Percentiles rank a stretch among this genome's conserved stretches.
These are phyloP conservation scores for Epinotia nisella DNA, from an alignment of 2,888 invertebrate genomes.

Conservation along the genomic window DNA sequence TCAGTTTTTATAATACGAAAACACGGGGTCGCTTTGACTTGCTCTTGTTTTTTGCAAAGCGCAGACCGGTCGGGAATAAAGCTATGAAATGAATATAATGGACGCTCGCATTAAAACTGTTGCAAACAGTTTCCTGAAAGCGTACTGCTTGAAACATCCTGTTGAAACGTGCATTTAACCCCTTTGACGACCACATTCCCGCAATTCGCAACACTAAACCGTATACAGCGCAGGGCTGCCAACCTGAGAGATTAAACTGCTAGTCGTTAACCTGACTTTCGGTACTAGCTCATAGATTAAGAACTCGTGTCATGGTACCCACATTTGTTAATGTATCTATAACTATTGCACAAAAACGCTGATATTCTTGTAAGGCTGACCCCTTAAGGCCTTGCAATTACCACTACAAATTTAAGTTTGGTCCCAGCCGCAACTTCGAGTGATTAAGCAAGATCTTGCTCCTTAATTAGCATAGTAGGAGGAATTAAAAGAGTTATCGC, in stretches of 20 bases:
- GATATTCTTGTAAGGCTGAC: too few relatives aligned
- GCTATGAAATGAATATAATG: slow-evolving; percentile 6
- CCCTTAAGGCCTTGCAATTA: too few relatives aligned
- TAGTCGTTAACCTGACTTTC: slow-evolving; percentile 38
- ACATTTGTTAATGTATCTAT: background rate
- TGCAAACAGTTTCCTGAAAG: slow-evolving; percentile 19
- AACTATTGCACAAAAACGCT: background rate
- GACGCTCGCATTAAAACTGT: slow-evolving; percentile 13
- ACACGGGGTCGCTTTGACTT: background rate
- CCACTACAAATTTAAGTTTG: too few relatives aligned
- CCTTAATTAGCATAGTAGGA: too few relatives aligned
- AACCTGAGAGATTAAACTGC: slow-evolving; percentile 29
- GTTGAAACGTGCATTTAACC: slow-evolving; percentile 11
- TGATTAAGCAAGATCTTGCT: too few relatives aligned
- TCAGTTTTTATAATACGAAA: background rate
- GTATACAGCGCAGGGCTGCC: slow-evolving; percentile 5
- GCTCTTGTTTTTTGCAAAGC: background rate
- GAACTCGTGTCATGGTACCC: background rate
- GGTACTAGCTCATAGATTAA: slow-evolving; percentile 37
- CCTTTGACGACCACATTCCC: slow-evolving; percentile 8
- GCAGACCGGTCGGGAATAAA: background rate
- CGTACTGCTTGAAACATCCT: slow-evolving; percentile 15
- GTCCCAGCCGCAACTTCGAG: too few relatives aligned
- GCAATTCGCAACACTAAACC: slow-evolving; percentile 13
- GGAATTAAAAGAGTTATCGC: too few relatives aligned